Evolutionary conservation across 53 echinoderm and acorn worm genomes (phyloP).

Genomic region (Holothuria scabra): DNA sequence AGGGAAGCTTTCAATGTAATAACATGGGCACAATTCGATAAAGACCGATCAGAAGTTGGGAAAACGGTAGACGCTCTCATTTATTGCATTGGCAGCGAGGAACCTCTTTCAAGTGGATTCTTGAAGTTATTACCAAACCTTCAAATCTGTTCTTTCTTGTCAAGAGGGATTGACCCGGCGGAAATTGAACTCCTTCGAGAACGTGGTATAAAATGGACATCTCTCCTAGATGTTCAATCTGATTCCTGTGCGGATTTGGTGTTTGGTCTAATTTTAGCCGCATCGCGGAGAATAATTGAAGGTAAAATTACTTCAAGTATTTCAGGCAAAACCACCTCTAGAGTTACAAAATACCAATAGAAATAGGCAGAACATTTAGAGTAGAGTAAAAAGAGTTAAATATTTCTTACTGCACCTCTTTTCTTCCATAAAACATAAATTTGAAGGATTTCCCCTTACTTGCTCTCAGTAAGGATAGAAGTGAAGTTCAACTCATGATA

Average conservation of each 20-base stretch:
- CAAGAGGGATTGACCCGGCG: conserved; percentile 7
- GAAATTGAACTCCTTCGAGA: conserved; percentile 38
- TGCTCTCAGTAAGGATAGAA: too few species aligned
- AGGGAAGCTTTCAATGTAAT: too few species aligned
- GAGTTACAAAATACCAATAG: too few species aligned
- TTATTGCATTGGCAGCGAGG: too few species aligned
- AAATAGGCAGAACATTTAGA: too few species aligned
- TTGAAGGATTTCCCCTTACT: too few species aligned
- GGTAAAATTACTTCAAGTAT: background rate
- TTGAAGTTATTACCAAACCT: background rate
- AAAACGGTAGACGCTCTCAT: background rate
- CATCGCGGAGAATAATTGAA: conserved; percentile 45
- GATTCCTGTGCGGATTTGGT: conserved; percentile 47
- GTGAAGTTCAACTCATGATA: too few species aligned
- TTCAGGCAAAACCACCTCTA: too few species aligned
- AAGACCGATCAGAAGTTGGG: background rate
- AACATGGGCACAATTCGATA: background rate
- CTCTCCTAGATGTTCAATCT: conserved; percentile 28
- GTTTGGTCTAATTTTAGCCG: conserved; percentile 24
- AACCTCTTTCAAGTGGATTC: background rate
- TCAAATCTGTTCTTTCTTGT: background rate
- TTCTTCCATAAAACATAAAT: too few species aligned
- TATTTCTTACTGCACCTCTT: too few species aligned
- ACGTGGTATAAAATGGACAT: conserved; percentile 12
- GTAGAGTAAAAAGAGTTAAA: too few species aligned